Base-by-base conservation (phyloP, 2,113 vertebrate genomes). In the Pelodiscus sinensis region DNA sequence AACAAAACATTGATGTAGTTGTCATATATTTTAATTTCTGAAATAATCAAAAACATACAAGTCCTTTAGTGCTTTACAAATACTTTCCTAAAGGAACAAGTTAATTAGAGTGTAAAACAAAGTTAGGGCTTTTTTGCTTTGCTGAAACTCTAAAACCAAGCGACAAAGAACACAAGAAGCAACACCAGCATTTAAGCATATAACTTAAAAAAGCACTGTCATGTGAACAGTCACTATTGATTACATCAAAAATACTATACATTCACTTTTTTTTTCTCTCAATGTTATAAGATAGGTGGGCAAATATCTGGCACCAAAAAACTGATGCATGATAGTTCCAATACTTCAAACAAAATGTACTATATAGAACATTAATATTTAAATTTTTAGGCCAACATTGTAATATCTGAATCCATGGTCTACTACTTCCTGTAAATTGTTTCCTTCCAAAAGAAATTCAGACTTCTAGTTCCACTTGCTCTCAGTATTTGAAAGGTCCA, bases 231-330 rank as follows among this genome's bases (percentile, higher is more conserved):
- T 95, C 82, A 84, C 92, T 97, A 97, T 90, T 55, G 93, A 89
- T 97, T 92, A 96, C 65, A 95, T 89, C 92, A 97, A 96, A 98
- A 96, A 96, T 94, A 97, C 95, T 93, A 87, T 60, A 98, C 81
- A 96, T 94, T 91, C 68, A 81, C 18, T 87, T 92, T 97, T 92
- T 95, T 87, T 75, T 96, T 95, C 93, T 97, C 97, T 96, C 97
- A 95, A 86, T 92, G 96, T 96, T 94, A 93, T 96, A 97, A 95
- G 96, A 95, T 95, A 97, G 96, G 96, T 91, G 96, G 94, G 96
- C 92, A 96, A 96, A 97, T 97, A 97, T 31, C 88, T 93, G 96
- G 97, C 96, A 98, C 93, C 94, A 96, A 97, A 96, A 97, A 97
- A 97, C 57, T 96, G 97, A 97, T 97, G 96, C 94, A 96, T 95